phyloP scores from a whole-genome alignment of 2,113 vertebrate genomes.

The Eulemur rufifrons region DNA sequence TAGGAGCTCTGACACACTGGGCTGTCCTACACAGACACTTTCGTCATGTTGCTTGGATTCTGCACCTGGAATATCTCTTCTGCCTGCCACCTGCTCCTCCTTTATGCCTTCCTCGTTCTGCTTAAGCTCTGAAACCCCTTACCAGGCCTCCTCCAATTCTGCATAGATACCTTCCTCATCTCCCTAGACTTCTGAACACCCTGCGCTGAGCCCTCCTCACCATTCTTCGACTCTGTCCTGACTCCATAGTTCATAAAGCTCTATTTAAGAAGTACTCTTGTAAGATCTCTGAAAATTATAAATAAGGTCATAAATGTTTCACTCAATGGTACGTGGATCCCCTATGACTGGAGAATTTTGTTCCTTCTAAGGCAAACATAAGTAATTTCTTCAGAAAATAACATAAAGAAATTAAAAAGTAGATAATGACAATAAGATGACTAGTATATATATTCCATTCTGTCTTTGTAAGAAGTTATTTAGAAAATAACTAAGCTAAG shows the following conservation, averaged over 20 bases:
- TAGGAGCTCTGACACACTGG: background rate
- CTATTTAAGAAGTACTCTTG: background rate
- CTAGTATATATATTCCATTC: slow-evolving; percentile 1
- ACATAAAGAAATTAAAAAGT: background rate
- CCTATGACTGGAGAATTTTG: background rate
- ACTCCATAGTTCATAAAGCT: background rate
- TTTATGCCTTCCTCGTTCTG: background rate
- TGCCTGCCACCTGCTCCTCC: background rate
- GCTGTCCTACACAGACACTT: background rate
- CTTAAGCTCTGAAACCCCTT: background rate
- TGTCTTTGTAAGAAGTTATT: slow-evolving; percentile 1
- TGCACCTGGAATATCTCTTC: background rate
- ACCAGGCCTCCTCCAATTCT: background rate
- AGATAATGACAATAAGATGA: slow-evolving; percentile 21
- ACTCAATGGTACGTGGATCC: background rate
- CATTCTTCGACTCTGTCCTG: background rate
- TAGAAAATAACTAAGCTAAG: background rate
- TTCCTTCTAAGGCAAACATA: slow-evolving; percentile 16
- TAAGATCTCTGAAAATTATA: slow-evolving; percentile 24
- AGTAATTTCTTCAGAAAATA: slow-evolving; percentile 42
- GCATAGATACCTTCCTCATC: background rate
- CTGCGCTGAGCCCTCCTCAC: background rate
- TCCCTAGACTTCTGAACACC: background rate
- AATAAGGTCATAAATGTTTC: background rate
- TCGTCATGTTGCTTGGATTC: background rate